phyloP scores from a whole-genome alignment of 1,140 invertebrate genomes.

The Cataglyphis hispanica region DNA sequence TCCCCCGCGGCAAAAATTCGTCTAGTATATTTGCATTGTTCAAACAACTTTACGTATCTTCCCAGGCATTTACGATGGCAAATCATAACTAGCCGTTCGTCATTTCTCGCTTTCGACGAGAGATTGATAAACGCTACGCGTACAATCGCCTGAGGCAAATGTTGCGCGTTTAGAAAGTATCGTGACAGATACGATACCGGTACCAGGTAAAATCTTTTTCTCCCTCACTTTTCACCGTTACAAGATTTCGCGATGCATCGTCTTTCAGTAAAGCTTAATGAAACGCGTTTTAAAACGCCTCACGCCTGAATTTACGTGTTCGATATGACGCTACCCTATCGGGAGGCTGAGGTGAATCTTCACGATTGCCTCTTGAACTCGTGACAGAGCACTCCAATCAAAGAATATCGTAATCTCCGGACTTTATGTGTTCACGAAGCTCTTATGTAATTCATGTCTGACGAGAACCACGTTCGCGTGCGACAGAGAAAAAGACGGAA shows the following conservation, averaged over 20 bases:
- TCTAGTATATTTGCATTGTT: conserved; percentile 50
- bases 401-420: conserved; percentile 76
- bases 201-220: neutral
- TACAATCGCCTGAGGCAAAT: neutral
- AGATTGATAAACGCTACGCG: conserved; percentile 8
- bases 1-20: conserved; percentile 42
- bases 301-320: conserved; percentile 28
- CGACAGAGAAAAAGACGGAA: conserved; percentile 37
- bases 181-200: neutral
- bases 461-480: conserved; percentile 68
- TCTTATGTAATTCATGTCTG: conserved; percentile 78
- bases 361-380: conserved; percentile 71
- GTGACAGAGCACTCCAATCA: conserved; percentile 73
- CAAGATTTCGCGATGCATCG: neutral
- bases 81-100: conserved; percentile 28
- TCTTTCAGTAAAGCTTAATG: conserved; percentile 12
- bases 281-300: conserved; percentile 28
- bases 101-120: conserved; percentile 37
- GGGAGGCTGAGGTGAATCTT: conserved; percentile 12
- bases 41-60: conserved; percentile 42
- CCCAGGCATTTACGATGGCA: conserved; percentile 18
- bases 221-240: conserved; percentile 12
- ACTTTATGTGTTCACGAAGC: conserved; percentile 63
- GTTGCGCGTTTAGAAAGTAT: conserved; percentile 2
- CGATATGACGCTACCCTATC: conserved; percentile 10